Conservation (phyloP, 2,888 invertebrate species). For the Pseudococcus jackbeardsleyi region DNA sequence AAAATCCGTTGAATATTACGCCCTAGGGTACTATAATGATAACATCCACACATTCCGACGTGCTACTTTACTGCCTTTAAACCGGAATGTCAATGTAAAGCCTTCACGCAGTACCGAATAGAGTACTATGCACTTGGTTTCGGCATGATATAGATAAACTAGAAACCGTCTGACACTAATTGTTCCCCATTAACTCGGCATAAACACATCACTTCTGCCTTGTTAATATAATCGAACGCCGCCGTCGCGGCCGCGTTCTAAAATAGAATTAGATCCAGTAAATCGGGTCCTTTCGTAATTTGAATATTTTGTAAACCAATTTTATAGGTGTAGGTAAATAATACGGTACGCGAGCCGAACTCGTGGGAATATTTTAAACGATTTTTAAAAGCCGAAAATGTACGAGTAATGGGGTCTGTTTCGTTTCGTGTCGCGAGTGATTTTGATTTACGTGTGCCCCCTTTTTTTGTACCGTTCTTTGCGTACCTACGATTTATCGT, state of each 20-base stretch:
- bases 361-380: constrained; percentile 38
- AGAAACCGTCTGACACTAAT: constrained; percentile 60
- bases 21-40: constrained; percentile 63
- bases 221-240: constrained; percentile 44
- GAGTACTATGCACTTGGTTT: constrained; percentile 9
- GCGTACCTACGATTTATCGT: neutral
- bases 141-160: constrained; percentile 50
- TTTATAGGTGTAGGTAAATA: constrained; percentile 9
- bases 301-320: constrained; percentile 25
- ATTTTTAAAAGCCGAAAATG: constrained; percentile 33
- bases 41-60: constrained; percentile 60
- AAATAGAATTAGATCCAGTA: constrained; percentile 17
- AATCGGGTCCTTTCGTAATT: constrained; percentile 16
- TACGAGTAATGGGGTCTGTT: neutral
- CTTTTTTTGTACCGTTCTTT: neutral
- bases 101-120: constrained; percentile 8
- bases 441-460: neutral
- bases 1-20: constrained; percentile 63
- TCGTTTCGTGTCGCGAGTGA: neutral
- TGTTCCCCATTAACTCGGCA: constrained; percentile 60
- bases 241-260: neutral
- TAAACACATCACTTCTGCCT: constrained; percentile 58
- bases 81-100: constrained; percentile 48
- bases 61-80: constrained; percentile 46
- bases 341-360: neutral